These are phyloP conservation scores for Gnatocerus cornutus DNA, from an alignment of 2,888 invertebrate species.

Conservation along the genomic window DNA sequence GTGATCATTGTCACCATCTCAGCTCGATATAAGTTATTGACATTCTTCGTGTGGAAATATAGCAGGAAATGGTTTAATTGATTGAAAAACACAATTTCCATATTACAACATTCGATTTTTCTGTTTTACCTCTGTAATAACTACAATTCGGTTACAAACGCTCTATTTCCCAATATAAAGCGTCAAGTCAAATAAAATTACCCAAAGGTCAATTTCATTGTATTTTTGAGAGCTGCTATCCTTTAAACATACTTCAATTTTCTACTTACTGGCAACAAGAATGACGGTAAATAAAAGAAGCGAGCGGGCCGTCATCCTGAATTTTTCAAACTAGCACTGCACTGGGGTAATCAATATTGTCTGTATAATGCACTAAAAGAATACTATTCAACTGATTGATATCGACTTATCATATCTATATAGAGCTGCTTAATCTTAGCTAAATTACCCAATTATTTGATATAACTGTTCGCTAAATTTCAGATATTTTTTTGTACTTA, in stretches of 20 bases:
- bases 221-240: not conserved
- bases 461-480: not conserved
- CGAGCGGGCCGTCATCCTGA: not conserved
- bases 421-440: conserved; percentile 1
- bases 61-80: too few relatives aligned
- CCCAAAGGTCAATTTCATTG: not conserved
- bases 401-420: conserved; percentile 3
- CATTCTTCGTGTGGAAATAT: too few relatives aligned
- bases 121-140: too few relatives aligned
- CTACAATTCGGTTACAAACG: too few relatives aligned
- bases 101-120: too few relatives aligned
- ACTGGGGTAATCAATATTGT: not conserved
- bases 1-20: too few relatives aligned
- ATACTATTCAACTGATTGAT: not conserved
- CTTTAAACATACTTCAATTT: not conserved
- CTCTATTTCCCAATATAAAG: not conserved
- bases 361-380: conserved; percentile 4
- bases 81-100: too few relatives aligned
- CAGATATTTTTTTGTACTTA: too few relatives aligned
- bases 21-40: too few relatives aligned
- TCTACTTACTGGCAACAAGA: conserved; percentile 15
- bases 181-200: not conserved
- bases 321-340: conserved; percentile 8
- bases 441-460: not conserved
- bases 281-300: not conserved